phyloP scores from a whole-genome alignment of 1,140 invertebrate genomes.

The Patella vulgata region DNA sequence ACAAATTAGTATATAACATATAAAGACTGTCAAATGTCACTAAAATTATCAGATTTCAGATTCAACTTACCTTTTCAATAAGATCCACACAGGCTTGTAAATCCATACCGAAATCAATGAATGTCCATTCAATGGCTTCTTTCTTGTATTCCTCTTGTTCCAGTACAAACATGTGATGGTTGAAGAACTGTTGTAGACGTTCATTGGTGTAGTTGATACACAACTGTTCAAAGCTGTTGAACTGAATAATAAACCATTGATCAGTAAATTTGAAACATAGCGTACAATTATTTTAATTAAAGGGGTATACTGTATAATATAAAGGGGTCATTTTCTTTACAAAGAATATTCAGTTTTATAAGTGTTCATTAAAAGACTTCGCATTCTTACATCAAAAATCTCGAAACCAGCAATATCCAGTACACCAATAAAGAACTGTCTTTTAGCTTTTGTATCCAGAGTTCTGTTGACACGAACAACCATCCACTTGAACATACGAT shows the following conservation, averaged over 20 bases:
- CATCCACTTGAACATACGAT: slow-evolving; percentile 96
- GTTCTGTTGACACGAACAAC: slow-evolving; percentile 99
- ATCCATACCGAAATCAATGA: slow-evolving; percentile 99
- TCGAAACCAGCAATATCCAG: slow-evolving; percentile 99
- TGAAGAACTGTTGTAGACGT: slow-evolving; percentile 99
- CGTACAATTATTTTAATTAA: too few species aligned
- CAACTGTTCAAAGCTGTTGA: slow-evolving; percentile 98
- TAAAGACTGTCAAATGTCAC: too few species aligned
- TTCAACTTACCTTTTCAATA: slow-evolving; percentile 95
- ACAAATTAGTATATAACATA: too few species aligned
- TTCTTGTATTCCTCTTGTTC: slow-evolving; percentile 99
- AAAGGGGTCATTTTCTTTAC: too few species aligned
- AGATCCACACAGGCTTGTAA: slow-evolving; percentile 97
- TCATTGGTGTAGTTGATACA: slow-evolving; percentile 99
- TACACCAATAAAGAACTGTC: slow-evolving; percentile 98
- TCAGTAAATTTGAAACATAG: too few species aligned
- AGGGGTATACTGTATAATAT: too few species aligned
- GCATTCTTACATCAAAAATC: slow-evolving; percentile 95
- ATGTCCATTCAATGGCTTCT: slow-evolving; percentile 98
- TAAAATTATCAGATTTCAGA: too few species aligned
- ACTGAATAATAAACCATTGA: slow-evolving; percentile 74
- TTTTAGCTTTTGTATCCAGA: slow-evolving; percentile 96
- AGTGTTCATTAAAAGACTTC: too few species aligned
- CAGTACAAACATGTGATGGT: slow-evolving; percentile 99
- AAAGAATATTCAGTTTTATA: too few species aligned